phyloP scores from a whole-genome alignment of 2,113 vertebrate genomes.

The Lutjanus erythropterus region DNA sequence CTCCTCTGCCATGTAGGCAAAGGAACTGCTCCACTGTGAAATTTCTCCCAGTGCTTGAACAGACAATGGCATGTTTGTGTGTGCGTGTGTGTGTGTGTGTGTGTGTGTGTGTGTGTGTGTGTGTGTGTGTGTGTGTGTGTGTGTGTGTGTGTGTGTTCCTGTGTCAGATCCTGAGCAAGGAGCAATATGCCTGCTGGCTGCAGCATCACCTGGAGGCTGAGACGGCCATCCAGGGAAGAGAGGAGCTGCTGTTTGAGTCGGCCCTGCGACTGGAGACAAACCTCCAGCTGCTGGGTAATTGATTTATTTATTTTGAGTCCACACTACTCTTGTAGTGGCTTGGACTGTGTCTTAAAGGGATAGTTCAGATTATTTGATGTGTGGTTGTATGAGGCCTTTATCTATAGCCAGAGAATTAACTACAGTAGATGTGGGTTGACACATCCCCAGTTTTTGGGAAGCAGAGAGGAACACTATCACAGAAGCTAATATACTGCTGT shows the following conservation, averaged over 20 bases:
- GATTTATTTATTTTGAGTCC: not conserved
- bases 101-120: constrained; percentile 20
- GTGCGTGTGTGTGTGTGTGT: constrained; percentile 1
- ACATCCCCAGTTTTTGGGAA: too few relatives aligned
- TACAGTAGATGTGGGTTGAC: too few relatives aligned
- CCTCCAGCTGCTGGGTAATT: constrained; percentile 93
- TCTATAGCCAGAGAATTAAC: too few relatives aligned
- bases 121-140: constrained; percentile 28
- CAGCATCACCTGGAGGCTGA: constrained; percentile 94
- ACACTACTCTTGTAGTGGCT: not conserved
- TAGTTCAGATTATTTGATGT: too few relatives aligned
- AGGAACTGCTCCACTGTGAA: not conserved
- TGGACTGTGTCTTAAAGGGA: too few relatives aligned
- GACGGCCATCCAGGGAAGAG: constrained; percentile 91
- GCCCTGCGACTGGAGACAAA: constrained; percentile 92
- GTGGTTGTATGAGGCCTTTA: too few relatives aligned
- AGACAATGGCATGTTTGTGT: not conserved
- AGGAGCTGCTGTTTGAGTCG: constrained; percentile 94
- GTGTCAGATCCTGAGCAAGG: constrained; percentile 90
- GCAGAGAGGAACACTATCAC: too few relatives aligned
- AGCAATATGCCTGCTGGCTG: constrained; percentile 95
- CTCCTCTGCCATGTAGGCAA: constrained; percentile 25
- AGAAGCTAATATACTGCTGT: too few relatives aligned
- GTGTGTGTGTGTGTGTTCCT: constrained; percentile 22
- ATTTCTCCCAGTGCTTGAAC: not conserved